Evolutionary conservation across 2,888 invertebrate species (phyloP), one percentile per base, ranked within the genome.

Genomic region (Eupithecia inturbata): DNA sequence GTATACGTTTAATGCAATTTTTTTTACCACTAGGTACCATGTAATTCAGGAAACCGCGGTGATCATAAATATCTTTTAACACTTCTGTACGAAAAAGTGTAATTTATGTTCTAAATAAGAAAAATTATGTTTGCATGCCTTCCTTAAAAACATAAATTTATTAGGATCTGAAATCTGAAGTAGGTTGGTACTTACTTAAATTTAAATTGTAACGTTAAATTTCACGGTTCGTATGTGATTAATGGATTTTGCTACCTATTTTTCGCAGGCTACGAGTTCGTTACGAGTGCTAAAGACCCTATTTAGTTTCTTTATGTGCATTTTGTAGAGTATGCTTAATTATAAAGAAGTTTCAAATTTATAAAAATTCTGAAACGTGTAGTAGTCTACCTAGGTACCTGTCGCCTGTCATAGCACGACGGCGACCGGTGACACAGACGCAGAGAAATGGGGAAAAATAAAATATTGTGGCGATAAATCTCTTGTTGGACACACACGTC

Each of bases 381-480:
- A 10, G n/a, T 49, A 53, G 10, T 22, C 22, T 53, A 10, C 10
- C n/a, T 53, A 53, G 49, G 75, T 66, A 74, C 45, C 41, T 67
- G 72, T 76, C 72, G 4, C 22, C 71, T 74, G 75, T 74, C 75
- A 73, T 45, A 66, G 41, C 67, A 66, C 33, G 36, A 71, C 49
- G 28, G 57, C 33, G 60, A 68, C 76, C 28, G 66, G 73, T 79
- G 73, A 73, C 74, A 72, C 53, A n/a, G 74, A 77, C 73, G 53
- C 63, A 71, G 75, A 69, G 62, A 76, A 79, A 78, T 74, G 67
- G 60, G 67, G 79, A 79, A 77, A 64, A 73, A 68, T 74, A 74
- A 79, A 77, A 81, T 78, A 79, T 77, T 75, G 70, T 60, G 64
- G 74, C 71, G 74, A 77, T 82, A 76, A 79, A 81, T 82, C 80